Evolutionary conservation across 1,140 invertebrate species (phyloP), one percentile per base, ranked within the genome.

Genomic region (Daktulosphaira vitifoliae): DNA sequence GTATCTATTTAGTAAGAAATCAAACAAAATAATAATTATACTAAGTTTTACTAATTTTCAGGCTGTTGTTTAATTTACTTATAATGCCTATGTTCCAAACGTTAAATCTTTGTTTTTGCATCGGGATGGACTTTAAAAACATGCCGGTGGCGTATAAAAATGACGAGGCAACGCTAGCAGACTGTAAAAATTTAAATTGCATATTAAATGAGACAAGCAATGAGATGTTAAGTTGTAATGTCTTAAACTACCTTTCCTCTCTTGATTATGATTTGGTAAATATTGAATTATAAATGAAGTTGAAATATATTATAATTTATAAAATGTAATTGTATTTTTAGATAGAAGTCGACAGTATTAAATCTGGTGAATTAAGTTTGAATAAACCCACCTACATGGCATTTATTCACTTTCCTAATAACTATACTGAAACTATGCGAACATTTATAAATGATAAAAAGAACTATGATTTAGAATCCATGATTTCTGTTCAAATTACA

Each of bases 81-180:
- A 15, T 62, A 15, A 6, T 62, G 8, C 56, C 56, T 2, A 46
- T 46, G 15, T 9, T 62, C 1, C 56, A 62, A 48, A 6, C 56
- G 1, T 62, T 62, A 7, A 62, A 62, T 22, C 44, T 62, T 22
- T 33, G 56, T 22, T 22, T 33, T 1, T 23, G 7, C 6, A 22
- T 62, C 8, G 56, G 56, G 15, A 16, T 46, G 4, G 7, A 46
- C 4, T 62, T 62, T 22, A 48, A 62, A 33, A 1, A n/a, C 5
- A 62, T 62, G 56, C 0, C 26, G 29, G 46, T 62, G 29, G 56
- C 56, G 9, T 9, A 20, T n/a, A 62, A 62, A 62, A 62, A 62
- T 3, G 56, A 62, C 2, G 56, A 62, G 13, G 20, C 18, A 9
- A 62, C 44, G 20, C 13, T 48, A 46, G 26, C 20, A 18, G 42